Conservation (phyloP, 2,797 vertebrate species). For the Argentina silus region DNA sequence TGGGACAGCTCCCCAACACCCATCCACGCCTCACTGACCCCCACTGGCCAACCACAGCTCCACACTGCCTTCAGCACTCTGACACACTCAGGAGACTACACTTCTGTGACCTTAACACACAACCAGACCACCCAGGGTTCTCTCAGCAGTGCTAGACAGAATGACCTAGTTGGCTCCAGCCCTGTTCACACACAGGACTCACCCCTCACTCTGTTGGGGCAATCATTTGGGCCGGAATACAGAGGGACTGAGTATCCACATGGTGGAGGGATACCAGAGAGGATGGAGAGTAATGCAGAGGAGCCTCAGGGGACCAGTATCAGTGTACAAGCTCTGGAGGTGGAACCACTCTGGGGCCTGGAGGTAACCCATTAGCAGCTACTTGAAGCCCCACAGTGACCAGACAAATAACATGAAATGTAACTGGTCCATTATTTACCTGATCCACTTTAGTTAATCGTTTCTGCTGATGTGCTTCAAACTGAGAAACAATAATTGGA, state of each 20-base stretch:
- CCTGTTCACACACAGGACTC: constrained; percentile 45
- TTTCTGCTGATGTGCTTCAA: not conserved
- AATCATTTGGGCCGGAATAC: constrained; percentile 36
- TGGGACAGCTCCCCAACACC: constrained; percentile 55
- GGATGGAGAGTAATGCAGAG: constrained; percentile 6
- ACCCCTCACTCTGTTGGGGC: constrained; percentile 36
- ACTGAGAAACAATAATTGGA: not conserved
- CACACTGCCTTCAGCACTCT: constrained; percentile 65
- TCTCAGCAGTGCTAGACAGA: constrained; percentile 56
- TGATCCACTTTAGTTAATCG: not conserved
- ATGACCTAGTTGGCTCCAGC: constrained; percentile 63
- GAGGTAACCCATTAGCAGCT: constrained; percentile 30
- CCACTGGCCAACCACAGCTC: constrained; percentile 57
- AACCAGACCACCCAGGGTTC: constrained; percentile 40
- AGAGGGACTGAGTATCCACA: constrained; percentile 31
- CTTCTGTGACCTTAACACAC: constrained; percentile 32
- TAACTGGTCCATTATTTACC: not conserved
- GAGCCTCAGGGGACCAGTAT: constrained; percentile 20
- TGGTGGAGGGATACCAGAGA: constrained; percentile 3
- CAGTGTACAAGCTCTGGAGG: constrained; percentile 27
- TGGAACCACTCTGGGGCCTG: constrained; percentile 41
- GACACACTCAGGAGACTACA: constrained; percentile 45
- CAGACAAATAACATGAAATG: not conserved
- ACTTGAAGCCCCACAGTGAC: not conserved
- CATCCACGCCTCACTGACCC: constrained; percentile 63